These are phyloP conservation scores for Trichacis sp. DNA, from an alignment of 2,888 invertebrate species.

Conservation along the genomic window DNA sequence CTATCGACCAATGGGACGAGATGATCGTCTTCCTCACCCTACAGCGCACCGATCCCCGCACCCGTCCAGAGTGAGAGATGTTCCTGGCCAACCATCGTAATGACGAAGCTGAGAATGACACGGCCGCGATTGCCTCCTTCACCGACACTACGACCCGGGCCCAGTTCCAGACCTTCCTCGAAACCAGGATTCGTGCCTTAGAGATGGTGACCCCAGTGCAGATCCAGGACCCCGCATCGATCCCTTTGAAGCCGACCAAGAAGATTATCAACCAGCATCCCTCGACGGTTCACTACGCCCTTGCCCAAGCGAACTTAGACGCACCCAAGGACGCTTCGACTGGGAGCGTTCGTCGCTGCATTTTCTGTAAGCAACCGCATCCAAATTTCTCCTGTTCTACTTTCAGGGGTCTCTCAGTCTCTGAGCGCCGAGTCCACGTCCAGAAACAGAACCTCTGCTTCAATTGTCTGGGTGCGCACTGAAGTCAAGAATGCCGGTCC, in stretches of 20 bases:
- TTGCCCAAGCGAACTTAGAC: not conserved
- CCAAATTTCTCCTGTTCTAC: not conserved
- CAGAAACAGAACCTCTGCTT: not conserved
- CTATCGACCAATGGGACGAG: not conserved
- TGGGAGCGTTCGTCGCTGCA: not conserved
- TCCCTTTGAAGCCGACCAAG: too few species aligned
- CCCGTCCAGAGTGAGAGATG: not conserved
- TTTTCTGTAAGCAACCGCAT: not conserved
- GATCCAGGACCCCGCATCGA: too few species aligned
- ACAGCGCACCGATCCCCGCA: not conserved
- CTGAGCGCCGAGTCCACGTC: not conserved
- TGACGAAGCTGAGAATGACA: too few species aligned
- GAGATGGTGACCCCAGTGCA: not conserved
- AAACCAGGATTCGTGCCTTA: constrained; percentile 7
- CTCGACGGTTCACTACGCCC: not conserved
- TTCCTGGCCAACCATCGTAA: not conserved
- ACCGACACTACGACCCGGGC: not conserved
- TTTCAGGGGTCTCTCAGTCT: not conserved
- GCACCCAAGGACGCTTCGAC: not conserved
- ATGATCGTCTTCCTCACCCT: not conserved
- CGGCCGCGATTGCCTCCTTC: not conserved
- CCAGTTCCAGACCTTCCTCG: not conserved
- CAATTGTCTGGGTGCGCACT: constrained; percentile 11
- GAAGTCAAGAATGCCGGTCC: not conserved
- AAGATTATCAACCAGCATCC: too few species aligned